Evolutionary conservation across 2,797 vertebrate species (phyloP).

Genomic region (Dendrocincla tyrannina): DNA sequence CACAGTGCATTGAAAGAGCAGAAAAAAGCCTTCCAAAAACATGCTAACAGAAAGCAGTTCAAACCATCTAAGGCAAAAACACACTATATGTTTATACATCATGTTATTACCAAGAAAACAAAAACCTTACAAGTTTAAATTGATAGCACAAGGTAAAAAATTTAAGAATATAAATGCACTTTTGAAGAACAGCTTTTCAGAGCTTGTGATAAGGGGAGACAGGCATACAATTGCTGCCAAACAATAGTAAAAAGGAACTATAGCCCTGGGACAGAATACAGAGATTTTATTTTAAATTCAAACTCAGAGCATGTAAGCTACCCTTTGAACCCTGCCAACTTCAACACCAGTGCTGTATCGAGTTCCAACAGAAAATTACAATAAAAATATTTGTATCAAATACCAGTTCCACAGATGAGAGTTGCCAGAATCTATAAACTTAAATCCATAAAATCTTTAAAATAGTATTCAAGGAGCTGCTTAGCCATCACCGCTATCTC

Average conservation of each 20-base stretch:
- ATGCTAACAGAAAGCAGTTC: not conserved
- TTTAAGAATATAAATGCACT: not conserved
- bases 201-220: not conserved
- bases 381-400: not conserved
- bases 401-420: not conserved
- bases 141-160: not conserved
- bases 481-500: not conserved
- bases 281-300: not conserved
- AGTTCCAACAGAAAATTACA: not conserved
- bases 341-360: not conserved
- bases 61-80: not conserved
- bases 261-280: not conserved
- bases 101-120: not conserved
- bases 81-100: not conserved
- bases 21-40: not conserved
- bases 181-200: slow-evolving; percentile 2
- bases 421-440: not conserved
- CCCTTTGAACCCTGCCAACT: not conserved
- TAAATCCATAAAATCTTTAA: not conserved
- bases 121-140: not conserved
- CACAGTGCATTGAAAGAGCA: not conserved
- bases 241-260: slow-evolving; percentile 21
- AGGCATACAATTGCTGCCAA: slow-evolving; percentile 15
- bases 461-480: not conserved
- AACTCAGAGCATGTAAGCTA: not conserved